These are phyloP conservation scores for Idaea biselata DNA, from an alignment of 2,888 invertebrate species.

Conservation along the genomic window DNA sequence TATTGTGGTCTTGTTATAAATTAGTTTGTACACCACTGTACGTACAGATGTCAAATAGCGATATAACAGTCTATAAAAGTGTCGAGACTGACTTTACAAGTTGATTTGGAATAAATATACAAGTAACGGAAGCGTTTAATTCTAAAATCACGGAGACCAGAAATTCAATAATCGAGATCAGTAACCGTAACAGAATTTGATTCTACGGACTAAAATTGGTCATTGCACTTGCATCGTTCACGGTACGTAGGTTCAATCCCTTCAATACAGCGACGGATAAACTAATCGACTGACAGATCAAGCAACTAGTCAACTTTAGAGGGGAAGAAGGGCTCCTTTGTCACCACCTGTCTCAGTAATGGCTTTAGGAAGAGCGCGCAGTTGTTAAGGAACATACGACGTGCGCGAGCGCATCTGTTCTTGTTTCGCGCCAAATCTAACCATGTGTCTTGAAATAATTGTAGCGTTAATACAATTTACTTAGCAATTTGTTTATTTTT, in stretches of 20 bases:
- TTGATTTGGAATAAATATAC: background rate
- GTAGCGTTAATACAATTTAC: slow-evolving; percentile 8
- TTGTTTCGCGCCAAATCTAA: slow-evolving; percentile 59
- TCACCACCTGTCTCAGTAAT: slow-evolving; percentile 76
- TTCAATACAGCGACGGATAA: slow-evolving; percentile 12
- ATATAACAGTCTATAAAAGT: background rate
- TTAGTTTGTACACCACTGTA: background rate
- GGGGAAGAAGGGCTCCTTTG: slow-evolving; percentile 71
- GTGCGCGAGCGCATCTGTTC: slow-evolving; percentile 70
- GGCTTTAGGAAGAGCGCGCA: slow-evolving; percentile 66
- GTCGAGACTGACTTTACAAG: background rate
- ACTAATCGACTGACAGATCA: slow-evolving; percentile 37
- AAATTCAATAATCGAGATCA: slow-evolving; percentile 25
- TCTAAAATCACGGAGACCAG: background rate
- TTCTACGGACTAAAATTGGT: slow-evolving; percentile 32
- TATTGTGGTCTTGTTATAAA: background rate
- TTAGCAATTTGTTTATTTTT: background rate
- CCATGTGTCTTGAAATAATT: slow-evolving; percentile 36
- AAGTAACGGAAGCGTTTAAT: slow-evolving; percentile 6
- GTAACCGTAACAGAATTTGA: slow-evolving; percentile 28
- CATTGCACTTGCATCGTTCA: slow-evolving; percentile 26
- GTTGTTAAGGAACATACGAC: slow-evolving; percentile 45
- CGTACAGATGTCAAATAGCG: background rate
- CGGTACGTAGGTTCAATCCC: slow-evolving; percentile 24
- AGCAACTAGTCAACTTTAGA: slow-evolving; percentile 44